phyloP scores from a whole-genome alignment of 2,113 vertebrate species.

The Rhadina sibilatrix region DNA sequence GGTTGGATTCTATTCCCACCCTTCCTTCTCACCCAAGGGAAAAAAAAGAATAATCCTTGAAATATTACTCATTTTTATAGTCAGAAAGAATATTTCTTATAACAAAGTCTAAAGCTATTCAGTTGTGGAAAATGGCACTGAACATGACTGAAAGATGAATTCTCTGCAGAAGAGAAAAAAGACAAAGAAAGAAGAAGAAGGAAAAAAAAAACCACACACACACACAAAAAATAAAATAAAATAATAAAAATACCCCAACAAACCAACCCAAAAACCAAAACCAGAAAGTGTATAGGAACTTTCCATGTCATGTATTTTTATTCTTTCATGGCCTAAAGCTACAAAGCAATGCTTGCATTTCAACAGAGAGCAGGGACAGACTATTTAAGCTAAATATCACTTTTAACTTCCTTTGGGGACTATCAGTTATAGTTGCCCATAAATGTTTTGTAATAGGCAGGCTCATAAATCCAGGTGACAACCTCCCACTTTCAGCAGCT shows the following conservation, averaged over 20 bases:
- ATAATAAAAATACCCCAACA: no score
- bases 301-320: constrained; percentile 48
- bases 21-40: background rate
- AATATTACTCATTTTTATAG: constrained; percentile 65
- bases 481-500: background rate
- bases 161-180: background rate
- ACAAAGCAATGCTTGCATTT: constrained; percentile 31
- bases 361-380: background rate
- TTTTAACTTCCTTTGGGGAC: constrained; percentile 33
- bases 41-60: constrained; percentile 20
- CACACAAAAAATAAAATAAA: no score
- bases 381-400: constrained; percentile 53
- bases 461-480: constrained; percentile 37
- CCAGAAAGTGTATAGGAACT: constrained; percentile 17
- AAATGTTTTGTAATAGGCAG: constrained; percentile 34
- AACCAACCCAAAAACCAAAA: background rate
- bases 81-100: constrained; percentile 18
- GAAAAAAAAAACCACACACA: background rate
- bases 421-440: background rate
- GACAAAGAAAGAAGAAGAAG: background rate
- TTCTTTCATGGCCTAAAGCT: constrained; percentile 48
- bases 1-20: background rate
- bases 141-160: constrained; percentile 64
- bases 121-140: constrained; percentile 65
- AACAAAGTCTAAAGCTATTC: constrained; percentile 53